Conservation (phyloP, 2,113 vertebrate genomes). For the Urocynchramus pylzowi region DNA sequence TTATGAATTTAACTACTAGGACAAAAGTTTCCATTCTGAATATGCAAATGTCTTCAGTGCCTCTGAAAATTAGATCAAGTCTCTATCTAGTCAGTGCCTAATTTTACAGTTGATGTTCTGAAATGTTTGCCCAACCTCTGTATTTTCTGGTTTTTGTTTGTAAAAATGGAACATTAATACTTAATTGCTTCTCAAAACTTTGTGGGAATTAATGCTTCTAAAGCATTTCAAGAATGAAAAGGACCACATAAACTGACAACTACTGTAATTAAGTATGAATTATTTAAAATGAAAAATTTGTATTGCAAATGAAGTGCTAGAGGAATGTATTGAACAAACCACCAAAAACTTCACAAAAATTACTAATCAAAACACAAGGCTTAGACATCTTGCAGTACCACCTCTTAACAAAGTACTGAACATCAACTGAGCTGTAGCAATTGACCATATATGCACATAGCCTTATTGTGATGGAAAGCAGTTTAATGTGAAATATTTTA, state of each 20-base stretch:
- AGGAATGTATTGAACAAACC: slow-evolving; percentile 52
- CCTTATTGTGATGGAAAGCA: neutral
- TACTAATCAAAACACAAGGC: slow-evolving; percentile 36
- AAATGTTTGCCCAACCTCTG: slow-evolving; percentile 63
- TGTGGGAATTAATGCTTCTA: slow-evolving; percentile 61
- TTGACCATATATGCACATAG: neutral
- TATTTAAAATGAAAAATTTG: slow-evolving; percentile 64
- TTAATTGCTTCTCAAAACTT: slow-evolving; percentile 65
- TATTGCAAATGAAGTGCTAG: slow-evolving; percentile 61
- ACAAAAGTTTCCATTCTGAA: slow-evolving; percentile 54
- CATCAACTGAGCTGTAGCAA: neutral
- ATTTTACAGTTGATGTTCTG: slow-evolving; percentile 60
- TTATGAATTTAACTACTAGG: slow-evolving; percentile 36
- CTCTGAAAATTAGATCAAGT: slow-evolving; percentile 55
- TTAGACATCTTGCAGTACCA: slow-evolving; percentile 21
- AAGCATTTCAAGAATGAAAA: slow-evolving; percentile 67
- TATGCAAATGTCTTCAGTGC: slow-evolving; percentile 51
- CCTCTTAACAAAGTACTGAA: slow-evolving; percentile 5
- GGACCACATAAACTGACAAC: slow-evolving; percentile 59
- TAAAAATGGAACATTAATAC: slow-evolving; percentile 60
- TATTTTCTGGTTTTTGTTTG: slow-evolving; percentile 55
- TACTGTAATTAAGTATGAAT: slow-evolving; percentile 64
- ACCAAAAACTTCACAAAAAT: slow-evolving; percentile 49
- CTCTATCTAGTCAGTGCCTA: slow-evolving; percentile 53
- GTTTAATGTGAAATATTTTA: neutral